Conservation (phyloP, 2,797 vertebrate genomes). For the Nyctibius grandis region DNA sequence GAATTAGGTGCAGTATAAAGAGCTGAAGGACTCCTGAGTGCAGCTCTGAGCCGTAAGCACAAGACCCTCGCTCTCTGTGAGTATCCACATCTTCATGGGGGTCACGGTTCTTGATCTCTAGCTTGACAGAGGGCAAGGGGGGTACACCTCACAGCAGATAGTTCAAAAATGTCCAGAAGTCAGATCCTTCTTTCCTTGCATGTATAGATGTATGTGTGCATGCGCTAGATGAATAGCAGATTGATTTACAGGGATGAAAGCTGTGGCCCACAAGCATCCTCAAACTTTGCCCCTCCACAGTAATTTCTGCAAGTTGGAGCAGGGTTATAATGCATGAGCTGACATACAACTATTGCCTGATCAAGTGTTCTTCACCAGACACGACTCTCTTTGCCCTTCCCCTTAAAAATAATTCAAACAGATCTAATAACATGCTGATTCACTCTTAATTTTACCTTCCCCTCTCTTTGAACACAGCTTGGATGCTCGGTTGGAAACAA, state of each 20-base stretch:
- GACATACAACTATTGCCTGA: not conserved
- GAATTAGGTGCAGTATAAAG: not conserved
- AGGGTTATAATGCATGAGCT: not conserved
- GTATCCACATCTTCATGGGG: rapidly evolving
- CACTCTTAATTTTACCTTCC: not conserved
- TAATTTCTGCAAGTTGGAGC: not conserved
- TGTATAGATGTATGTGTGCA: not conserved
- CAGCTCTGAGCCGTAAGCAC: not conserved
- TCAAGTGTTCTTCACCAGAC: not conserved
- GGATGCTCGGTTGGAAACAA: not conserved
- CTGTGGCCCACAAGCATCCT: not conserved
- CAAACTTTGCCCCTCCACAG: not conserved
- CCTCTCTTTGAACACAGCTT: not conserved
- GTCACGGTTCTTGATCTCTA: not conserved
- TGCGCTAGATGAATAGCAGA: not conserved
- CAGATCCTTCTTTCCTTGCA: not conserved
- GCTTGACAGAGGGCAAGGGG: not conserved
- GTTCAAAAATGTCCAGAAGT: not conserved
- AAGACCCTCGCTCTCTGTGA: not conserved
- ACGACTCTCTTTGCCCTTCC: not conserved
- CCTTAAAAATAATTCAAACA: not conserved
- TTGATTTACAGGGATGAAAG: not conserved
- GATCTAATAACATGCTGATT: not conserved
- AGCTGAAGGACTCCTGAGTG: not conserved
- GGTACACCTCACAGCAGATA: not conserved